Conservation (phyloP, 2,113 vertebrate species). For the Sclerurus mexicanus region DNA sequence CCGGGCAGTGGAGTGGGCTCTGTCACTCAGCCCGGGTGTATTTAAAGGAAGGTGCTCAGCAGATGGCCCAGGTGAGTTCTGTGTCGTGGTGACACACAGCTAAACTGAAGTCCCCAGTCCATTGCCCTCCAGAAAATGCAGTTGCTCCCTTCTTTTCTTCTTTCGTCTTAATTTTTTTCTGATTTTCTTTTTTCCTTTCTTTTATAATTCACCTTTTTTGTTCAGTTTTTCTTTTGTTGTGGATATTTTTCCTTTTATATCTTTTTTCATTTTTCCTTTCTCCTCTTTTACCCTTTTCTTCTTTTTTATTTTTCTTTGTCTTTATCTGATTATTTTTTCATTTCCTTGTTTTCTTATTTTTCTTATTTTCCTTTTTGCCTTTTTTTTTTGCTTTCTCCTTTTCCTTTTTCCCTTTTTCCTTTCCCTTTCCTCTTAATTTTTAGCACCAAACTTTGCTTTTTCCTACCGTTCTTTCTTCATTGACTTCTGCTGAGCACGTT, state of each 20-base stretch:
- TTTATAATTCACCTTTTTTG: background rate
- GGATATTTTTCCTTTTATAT: rapidly evolving
- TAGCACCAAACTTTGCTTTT: background rate
- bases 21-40: rapidly evolving
- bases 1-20: rapidly evolving
- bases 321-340: background rate
- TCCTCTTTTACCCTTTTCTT: rapidly evolving
- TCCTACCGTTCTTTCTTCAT: rapidly evolving
- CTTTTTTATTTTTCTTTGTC: background rate
- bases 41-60: rapidly evolving
- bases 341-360: too few species aligned
- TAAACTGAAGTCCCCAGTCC: background rate
- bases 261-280: background rate
- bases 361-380: rapidly evolving
- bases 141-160: background rate
- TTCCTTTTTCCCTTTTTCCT: too few species aligned
- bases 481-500: rapidly evolving
- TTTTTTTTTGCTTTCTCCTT: too few species aligned
- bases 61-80: background rate
- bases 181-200: background rate
- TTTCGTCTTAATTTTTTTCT: background rate
- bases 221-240: rapidly evolving
- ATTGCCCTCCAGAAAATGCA: rapidly evolving
- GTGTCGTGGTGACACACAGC: background rate
- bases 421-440: background rate